A percentile compares a stretch with the other conserved stretches of the same genome.
phyloP scores from a whole-genome alignment of 1,140 invertebrate species.

The Drosophila ironensis region DNA sequence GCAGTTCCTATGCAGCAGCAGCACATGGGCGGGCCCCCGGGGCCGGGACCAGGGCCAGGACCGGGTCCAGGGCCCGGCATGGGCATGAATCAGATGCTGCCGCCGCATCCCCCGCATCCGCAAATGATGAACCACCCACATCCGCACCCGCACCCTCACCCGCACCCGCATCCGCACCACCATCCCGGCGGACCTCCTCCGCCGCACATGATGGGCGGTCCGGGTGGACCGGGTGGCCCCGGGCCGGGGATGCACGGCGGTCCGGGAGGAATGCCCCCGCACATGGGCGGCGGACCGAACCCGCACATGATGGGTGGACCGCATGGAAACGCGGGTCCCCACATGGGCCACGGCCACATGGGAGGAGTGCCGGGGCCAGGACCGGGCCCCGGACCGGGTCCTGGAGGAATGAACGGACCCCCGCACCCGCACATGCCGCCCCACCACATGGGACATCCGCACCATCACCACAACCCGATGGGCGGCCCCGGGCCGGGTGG shows the following conservation, averaged over 20 bases:
- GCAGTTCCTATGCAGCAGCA: conserved; percentile 79
- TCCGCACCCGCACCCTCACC: conserved; percentile 45
- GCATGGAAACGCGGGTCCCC: conserved; percentile 59
- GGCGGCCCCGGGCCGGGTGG: conserved; percentile 40
- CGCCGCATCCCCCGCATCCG: conserved; percentile 70
- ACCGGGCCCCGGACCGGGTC: conserved; percentile 63
- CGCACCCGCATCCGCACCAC: conserved; percentile 54
- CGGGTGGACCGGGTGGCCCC: conserved; percentile 25
- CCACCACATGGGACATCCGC: conserved; percentile 54
- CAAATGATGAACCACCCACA: conserved; percentile 70
- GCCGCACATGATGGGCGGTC: conserved; percentile 64
- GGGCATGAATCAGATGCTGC: conserved; percentile 80
- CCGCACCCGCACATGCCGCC: conserved; percentile 60
- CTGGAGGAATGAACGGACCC: conserved; percentile 65
- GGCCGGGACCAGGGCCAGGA: conserved; percentile 36
- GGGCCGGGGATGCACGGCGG: conserved; percentile 54
- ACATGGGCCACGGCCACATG: conserved; percentile 76
- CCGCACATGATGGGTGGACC: conserved; percentile 71
- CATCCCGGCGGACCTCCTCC: conserved; percentile 66
- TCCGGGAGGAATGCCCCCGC: conserved; percentile 63
- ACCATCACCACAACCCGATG: conserved; percentile 66
- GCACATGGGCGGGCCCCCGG: conserved; percentile 63
- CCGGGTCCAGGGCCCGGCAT: conserved; percentile 52
- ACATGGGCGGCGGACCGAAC: conserved; percentile 65
- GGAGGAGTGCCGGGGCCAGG: conserved; percentile 66